A percentile compares a stretch with the other conserved stretches of the same genome.
phyloP scores from a whole-genome alignment of 2,797 vertebrate genomes.

The Mus minutoides region DNA sequence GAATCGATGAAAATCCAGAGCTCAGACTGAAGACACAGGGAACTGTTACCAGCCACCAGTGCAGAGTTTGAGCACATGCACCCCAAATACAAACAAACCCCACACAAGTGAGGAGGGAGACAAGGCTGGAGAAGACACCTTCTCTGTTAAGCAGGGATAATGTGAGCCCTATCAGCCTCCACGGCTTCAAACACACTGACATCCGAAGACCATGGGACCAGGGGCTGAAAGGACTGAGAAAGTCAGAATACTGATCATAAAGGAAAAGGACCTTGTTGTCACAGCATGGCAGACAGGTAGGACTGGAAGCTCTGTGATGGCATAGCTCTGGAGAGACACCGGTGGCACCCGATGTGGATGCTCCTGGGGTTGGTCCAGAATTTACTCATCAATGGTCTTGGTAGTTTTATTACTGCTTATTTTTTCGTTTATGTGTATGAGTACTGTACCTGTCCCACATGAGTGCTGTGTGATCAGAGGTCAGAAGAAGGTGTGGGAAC shows the following conservation, averaged over 20 bases:
- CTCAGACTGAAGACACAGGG: neutral
- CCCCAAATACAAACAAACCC: neutral
- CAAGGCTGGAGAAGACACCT: neutral
- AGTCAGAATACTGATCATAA: neutral
- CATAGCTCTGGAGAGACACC: no score
- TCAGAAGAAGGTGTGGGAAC: neutral
- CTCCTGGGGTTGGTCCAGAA: neutral
- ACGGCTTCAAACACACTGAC: neutral
- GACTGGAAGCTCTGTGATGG: neutral
- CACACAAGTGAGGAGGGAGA: neutral
- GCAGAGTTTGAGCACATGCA: neutral
- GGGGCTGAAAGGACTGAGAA: neutral
- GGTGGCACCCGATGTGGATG: accelerated
- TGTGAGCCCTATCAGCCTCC: neutral
- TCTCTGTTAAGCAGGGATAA: neutral
- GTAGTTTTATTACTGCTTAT: neutral
- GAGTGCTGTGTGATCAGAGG: neutral
- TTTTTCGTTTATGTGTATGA: neutral
- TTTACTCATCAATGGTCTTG: neutral
- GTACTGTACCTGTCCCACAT: no score
- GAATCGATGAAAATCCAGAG: neutral
- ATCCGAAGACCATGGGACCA: neutral
- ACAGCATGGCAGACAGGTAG: neutral
- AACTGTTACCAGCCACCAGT: neutral
- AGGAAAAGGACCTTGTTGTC: neutral